Conservation (phyloP, 2,113 vertebrate genomes). For the Coturnix japonica region DNA sequence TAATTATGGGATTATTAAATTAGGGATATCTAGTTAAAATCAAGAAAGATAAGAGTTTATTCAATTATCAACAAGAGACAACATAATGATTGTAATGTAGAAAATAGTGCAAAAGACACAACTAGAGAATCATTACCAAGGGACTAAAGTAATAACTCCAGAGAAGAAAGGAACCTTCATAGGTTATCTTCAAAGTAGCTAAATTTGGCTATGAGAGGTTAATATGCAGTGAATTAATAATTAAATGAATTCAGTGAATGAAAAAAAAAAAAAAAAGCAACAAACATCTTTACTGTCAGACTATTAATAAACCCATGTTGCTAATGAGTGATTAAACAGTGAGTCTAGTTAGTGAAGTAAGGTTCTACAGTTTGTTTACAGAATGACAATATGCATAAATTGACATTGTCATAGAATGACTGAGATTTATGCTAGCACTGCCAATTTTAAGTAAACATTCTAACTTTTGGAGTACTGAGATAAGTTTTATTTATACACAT, state of each 20-base stretch:
- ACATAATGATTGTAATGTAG: background rate
- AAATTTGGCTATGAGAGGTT: background rate
- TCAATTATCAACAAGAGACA: slow-evolving; percentile 15
- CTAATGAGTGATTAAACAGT: background rate
- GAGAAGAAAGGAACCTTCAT: background rate
- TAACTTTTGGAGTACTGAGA: background rate
- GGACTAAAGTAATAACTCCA: background rate
- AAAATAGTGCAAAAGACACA: background rate
- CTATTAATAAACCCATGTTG: background rate
- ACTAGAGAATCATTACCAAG: background rate
- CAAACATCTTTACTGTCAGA: background rate
- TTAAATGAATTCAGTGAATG: background rate
- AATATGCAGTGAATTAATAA: background rate
- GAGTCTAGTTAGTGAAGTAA: background rate
- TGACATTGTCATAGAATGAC: background rate
- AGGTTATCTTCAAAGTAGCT: background rate
- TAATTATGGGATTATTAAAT: background rate
- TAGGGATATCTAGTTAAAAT: background rate
- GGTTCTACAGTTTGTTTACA: background rate
- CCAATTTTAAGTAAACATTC: slow-evolving; percentile 37
- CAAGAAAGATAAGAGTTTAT: background rate
- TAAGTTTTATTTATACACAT: slow-evolving; percentile 25
- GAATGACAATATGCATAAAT: background rate
- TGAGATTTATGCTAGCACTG: background rate
- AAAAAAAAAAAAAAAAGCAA: slow-evolving; percentile 24